Evolutionary conservation across 2,888 invertebrate genomes (phyloP).

Genomic region (Metallyticus violacea): DNA sequence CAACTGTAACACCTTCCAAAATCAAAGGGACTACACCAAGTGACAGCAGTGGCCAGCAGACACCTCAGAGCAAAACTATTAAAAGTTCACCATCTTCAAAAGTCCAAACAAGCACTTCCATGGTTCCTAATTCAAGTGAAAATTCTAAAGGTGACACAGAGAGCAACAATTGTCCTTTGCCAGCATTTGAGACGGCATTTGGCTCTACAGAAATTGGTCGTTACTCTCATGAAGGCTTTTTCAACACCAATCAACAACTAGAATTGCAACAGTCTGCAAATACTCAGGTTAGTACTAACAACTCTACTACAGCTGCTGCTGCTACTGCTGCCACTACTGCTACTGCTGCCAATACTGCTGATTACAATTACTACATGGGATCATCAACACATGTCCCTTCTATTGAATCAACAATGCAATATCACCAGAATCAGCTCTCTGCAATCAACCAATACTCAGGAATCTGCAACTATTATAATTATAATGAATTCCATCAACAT

Average conservation of each 20-base stretch:
- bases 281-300: conserved; percentile 16
- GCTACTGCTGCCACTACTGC: neutral
- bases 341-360: neutral
- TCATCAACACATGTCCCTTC: neutral
- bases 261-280: neutral
- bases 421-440: conserved; percentile 3
- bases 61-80: neutral
- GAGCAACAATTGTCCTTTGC: conserved; percentile 52
- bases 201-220: conserved; percentile 85
- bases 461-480: conserved; percentile 11
- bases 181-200: conserved; percentile 82
- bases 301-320: neutral
- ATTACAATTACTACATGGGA: conserved; percentile 15
- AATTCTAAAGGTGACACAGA: neutral
- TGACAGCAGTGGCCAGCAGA: neutral
- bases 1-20: neutral
- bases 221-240: conserved; percentile 53
- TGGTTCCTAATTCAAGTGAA: neutral
- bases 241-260: conserved; percentile 16
- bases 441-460: conserved; percentile 11
- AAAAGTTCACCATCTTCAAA: neutral
- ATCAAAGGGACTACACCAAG: neutral
- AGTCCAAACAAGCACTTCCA: neutral
- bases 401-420: conserved; percentile 5
- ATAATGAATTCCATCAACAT: conserved; percentile 7